Conservation (phyloP, 1,140 invertebrate genomes). For the Varroa destructor region DNA sequence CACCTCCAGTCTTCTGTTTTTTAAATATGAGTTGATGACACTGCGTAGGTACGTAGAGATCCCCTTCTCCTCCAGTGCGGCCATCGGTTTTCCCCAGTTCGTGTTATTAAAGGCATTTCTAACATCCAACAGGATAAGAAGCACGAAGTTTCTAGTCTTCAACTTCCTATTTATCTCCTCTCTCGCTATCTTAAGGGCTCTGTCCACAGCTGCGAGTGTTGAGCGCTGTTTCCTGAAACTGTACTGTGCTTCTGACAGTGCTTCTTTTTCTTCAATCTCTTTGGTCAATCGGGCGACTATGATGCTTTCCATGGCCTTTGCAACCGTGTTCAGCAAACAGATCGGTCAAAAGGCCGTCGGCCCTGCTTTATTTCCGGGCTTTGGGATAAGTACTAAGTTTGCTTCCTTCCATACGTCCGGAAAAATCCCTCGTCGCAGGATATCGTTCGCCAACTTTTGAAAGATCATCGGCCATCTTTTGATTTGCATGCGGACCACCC, state of each 20-base stretch:
- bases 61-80: neutral
- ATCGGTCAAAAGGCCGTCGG: neutral
- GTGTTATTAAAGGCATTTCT: neutral
- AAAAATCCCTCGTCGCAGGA: neutral
- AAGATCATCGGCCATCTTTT: neutral
- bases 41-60: neutral
- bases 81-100: neutral
- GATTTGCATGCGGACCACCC: neutral
- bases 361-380: neutral
- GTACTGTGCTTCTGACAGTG: neutral
- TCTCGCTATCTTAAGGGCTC: neutral
- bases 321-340: constrained; percentile 2
- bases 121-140: neutral
- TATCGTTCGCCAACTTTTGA: neutral
- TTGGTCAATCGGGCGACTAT: neutral
- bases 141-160: neutral
- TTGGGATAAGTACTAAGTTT: neutral
- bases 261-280: neutral
- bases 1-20: neutral
- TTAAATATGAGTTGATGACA: neutral
- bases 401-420: neutral
- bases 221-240: constrained; percentile 7
- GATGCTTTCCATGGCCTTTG: neutral
- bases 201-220: neutral
- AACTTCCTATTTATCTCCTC: neutral